A percentile compares a stretch with the other conserved stretches of the same genome.
Evolutionary conservation across 2,113 vertebrate species (phyloP).

Genomic region (Pteronura brasiliensis): DNA sequence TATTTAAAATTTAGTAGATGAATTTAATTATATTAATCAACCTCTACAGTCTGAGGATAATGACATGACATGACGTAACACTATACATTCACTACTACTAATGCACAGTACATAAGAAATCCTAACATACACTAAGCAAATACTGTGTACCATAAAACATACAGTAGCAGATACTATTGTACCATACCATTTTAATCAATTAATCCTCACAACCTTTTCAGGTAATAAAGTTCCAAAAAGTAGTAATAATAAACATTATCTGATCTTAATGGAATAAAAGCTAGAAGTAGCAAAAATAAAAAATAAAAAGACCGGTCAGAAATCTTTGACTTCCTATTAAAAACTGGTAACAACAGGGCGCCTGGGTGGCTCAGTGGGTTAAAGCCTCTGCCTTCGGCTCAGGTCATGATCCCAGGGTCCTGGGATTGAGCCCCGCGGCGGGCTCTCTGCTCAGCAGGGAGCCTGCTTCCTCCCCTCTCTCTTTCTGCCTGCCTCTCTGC

Average conservation of each 20-base stretch:
- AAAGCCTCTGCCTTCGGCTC: too few species aligned
- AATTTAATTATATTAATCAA: neutral
- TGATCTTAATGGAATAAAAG: neutral
- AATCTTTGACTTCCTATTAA: neutral
- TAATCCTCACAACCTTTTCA: neutral
- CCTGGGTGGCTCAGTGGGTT: too few species aligned
- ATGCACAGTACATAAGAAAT: neutral
- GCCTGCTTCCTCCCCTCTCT: too few species aligned
- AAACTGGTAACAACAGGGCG: neutral
- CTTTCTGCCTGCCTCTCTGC: too few species aligned
- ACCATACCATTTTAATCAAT: neutral
- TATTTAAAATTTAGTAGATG: neutral
- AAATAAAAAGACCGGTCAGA: neutral
- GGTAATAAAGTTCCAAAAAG: neutral
- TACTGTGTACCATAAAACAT: neutral
- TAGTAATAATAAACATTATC: neutral
- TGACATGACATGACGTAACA: neutral
- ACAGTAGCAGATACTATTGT: too few species aligned
- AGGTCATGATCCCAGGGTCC: too few species aligned
- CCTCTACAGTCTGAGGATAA: neutral
- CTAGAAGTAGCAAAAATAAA: neutral
- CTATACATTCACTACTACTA: neutral
- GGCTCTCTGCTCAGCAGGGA: too few species aligned
- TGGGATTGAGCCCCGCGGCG: too few species aligned
- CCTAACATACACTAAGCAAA: neutral